A percentile compares a stretch with the other conserved stretches of the same genome.
These are phyloP conservation scores for Axea sp. DNA, from an alignment of 2,888 invertebrate species.

Conservation along the genomic window DNA sequence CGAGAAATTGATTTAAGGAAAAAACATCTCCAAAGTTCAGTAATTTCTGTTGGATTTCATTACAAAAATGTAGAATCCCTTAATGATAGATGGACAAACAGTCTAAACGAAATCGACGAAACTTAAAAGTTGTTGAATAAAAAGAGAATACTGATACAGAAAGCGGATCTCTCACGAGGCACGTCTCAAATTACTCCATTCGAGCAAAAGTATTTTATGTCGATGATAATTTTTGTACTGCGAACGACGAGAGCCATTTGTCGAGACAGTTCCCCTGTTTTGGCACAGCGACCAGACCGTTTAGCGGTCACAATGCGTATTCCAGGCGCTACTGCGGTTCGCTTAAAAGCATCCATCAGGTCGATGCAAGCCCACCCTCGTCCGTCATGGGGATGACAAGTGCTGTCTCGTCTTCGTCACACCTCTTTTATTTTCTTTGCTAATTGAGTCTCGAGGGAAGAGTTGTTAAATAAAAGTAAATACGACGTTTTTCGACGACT, in stretches of 20 bases:
- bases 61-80: no score
- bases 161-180: constrained; percentile 18
- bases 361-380: constrained; percentile 63
- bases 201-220: constrained; percentile 25
- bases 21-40: no score
- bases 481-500: constrained; percentile 8
- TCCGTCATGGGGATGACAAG: constrained; percentile 41
- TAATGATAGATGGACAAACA: no score
- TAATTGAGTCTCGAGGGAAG: constrained; percentile 73
- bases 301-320: constrained; percentile 59
- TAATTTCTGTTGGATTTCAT: no score
- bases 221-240: constrained; percentile 43
- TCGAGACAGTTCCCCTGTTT: constrained; percentile 49
- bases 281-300: constrained; percentile 47
- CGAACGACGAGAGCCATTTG: constrained; percentile 62
- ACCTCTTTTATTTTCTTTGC: constrained; percentile 71
- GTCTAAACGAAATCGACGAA: no score
- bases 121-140: no score
- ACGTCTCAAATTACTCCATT: constrained; percentile 33
- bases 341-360: constrained; percentile 73
- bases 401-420: constrained; percentile 58
- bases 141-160: no score
- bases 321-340: constrained; percentile 65
- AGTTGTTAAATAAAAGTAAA: constrained; percentile 66
- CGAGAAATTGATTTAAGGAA: no score